These are phyloP conservation scores for Micrasema minimum DNA, from an alignment of 1,140 invertebrate species.

Conservation along the genomic window DNA sequence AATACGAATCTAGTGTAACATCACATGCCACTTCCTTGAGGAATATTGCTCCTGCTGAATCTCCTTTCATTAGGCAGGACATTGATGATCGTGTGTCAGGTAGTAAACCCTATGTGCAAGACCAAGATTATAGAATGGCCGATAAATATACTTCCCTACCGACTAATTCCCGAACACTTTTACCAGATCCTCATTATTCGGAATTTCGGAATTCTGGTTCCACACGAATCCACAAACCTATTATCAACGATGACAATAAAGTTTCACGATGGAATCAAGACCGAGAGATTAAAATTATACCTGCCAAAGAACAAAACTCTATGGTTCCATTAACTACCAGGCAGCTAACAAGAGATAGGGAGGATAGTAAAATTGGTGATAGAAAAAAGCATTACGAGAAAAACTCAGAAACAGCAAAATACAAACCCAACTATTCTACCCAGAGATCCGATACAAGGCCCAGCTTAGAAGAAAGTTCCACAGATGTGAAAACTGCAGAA, in stretches of 20 bases:
- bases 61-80: not conserved
- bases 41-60: not conserved
- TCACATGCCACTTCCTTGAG: not conserved
- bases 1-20: not conserved
- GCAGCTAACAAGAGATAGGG: not conserved
- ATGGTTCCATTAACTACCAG: not conserved
- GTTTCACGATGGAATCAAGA: not conserved
- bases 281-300: slow-evolving; percentile 4
- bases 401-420: slow-evolving; percentile 4
- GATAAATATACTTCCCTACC: not conserved
- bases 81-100: not conserved
- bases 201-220: not conserved
- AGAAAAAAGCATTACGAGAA: not conserved
- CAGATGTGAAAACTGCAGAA: not conserved
- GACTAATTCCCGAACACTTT: not conserved
- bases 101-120: not conserved
- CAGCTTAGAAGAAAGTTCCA: not conserved
- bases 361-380: not conserved
- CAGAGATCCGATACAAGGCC: not conserved
- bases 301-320: not conserved
- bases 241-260: not conserved
- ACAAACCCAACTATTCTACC: not conserved
- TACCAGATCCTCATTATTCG: not conserved
- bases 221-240: not conserved
- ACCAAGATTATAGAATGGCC: not conserved